Evolutionary conservation across 2,888 invertebrate genomes (phyloP).

Genomic region (Omphaloscelis lunosa): DNA sequence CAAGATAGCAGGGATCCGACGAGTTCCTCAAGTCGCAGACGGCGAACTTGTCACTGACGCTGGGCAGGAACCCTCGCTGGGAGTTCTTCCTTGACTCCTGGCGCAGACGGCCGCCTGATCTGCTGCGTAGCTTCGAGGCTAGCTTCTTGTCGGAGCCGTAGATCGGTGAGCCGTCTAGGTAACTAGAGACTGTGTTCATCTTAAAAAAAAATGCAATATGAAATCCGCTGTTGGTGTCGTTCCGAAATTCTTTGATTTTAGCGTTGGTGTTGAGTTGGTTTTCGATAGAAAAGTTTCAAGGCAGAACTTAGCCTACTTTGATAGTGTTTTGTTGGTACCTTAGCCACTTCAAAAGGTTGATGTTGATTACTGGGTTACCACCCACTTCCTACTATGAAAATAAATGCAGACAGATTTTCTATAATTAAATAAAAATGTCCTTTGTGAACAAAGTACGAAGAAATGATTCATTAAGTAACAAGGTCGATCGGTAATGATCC

Average conservation of each 20-base stretch:
- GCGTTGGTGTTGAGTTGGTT: neutral
- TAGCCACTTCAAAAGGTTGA: neutral
- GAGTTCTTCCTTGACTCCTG: slow-evolving; percentile 77
- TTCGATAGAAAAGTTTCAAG: neutral
- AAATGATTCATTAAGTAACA: neutral
- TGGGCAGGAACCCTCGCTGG: slow-evolving; percentile 81
- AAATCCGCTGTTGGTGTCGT: neutral
- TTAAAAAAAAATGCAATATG: slow-evolving; percentile 68
- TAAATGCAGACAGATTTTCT: neutral
- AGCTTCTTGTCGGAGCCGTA: slow-evolving; percentile 87
- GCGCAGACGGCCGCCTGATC: slow-evolving; percentile 84
- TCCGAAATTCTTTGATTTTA: neutral
- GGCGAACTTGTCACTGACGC: slow-evolving; percentile 82
- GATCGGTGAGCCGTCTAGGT: slow-evolving; percentile 88
- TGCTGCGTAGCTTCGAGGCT: slow-evolving; percentile 82
- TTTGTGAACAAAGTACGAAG: neutral
- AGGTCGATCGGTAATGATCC: slow-evolving; percentile 16
- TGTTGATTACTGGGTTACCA: too few relatives aligned
- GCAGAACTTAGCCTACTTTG: neutral
- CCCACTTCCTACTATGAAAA: neutral
- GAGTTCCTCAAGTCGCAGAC: slow-evolving; percentile 83
- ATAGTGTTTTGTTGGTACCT: neutral
- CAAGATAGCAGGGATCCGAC: slow-evolving; percentile 86
- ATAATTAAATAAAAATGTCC: neutral
- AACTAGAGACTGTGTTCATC: slow-evolving; percentile 93